Evolutionary conservation across 1,140 invertebrate genomes (phyloP), one percentile per base, ranked within the genome.

Genomic region (Brevipalpus yothersi): DNA sequence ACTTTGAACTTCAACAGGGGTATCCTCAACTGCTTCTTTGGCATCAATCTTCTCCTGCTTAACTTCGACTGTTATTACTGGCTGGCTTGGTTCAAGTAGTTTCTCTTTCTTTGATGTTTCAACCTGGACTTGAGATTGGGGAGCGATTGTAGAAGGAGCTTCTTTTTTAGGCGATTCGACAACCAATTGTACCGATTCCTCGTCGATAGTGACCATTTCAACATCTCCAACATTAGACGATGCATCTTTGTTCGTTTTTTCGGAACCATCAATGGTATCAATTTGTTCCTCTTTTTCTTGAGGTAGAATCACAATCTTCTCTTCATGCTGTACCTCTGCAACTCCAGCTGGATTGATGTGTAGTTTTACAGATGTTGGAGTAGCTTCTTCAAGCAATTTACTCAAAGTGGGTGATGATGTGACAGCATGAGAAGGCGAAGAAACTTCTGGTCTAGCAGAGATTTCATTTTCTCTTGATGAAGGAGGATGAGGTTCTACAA

Each of bases 261-360:
- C 31, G 31, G 31, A 31, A 31, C 5, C 31, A 31, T 31, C 31
- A 5, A 31, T 31, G 31, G 31, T 31, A 31, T 3, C 31, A 31
- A 31, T 31, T 31, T 31, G 31, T 31, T 31, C 31, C 31, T 31
- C 31, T 31, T 31, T 31, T 31, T 31, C 31, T 23, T 17, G 13
- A n/a, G 15, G 15, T 21, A 4, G 15, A 15, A n/a, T 23, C 54
- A 40, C 19, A 15, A 8, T 23, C n/a, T 56, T 23, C 19, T 40
- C 54, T n/a, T n/a, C 15, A 56, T 56, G 13, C n/a, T 56, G n/a
- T 15, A 23, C 15, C 54, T n/a, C 40, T 40, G 49, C 41, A 54
- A 63, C 53, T 62, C 56, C 42, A 63, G 13, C 42, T 58, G 40
- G 40, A 5, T 31, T 31, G 31, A 31, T 31, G 31, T 31, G 31